Percentiles rank a stretch among this genome's conserved stretches.
These are phyloP conservation scores for Malurus cyaneus DNA, from an alignment of 2,113 vertebrate species.

Conservation along the genomic window DNA sequence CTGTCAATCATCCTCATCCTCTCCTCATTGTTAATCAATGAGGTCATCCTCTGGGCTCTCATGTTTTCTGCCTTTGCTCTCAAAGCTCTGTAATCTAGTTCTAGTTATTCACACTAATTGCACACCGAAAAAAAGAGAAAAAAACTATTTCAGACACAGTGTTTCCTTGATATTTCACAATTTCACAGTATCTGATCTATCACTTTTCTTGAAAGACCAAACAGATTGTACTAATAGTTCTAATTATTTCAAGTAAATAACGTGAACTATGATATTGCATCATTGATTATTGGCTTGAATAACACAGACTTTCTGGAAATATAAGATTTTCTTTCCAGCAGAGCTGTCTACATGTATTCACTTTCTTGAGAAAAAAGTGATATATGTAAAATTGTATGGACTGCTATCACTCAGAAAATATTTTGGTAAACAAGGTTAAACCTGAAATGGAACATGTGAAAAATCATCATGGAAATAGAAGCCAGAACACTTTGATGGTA, in stretches of 20 bases:
- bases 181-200: background rate
- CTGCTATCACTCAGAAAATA: background rate
- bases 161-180: background rate
- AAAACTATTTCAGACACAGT: background rate
- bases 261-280: background rate
- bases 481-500: background rate
- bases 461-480: background rate
- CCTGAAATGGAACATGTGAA: background rate
- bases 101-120: background rate
- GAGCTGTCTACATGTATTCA: background rate
- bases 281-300: background rate
- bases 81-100: background rate
- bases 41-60: background rate
- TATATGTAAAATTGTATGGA: background rate
- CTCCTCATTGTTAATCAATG: no score
- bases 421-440: background rate
- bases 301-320: background rate
- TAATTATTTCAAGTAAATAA: background rate
- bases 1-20: no score
- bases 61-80: background rate
- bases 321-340: background rate
- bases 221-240: background rate
- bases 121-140: background rate
- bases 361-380: background rate
- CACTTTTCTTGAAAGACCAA: background rate